phyloP scores from a whole-genome alignment of 2,888 invertebrate genomes.

The Chydorus sphaericus region DNA sequence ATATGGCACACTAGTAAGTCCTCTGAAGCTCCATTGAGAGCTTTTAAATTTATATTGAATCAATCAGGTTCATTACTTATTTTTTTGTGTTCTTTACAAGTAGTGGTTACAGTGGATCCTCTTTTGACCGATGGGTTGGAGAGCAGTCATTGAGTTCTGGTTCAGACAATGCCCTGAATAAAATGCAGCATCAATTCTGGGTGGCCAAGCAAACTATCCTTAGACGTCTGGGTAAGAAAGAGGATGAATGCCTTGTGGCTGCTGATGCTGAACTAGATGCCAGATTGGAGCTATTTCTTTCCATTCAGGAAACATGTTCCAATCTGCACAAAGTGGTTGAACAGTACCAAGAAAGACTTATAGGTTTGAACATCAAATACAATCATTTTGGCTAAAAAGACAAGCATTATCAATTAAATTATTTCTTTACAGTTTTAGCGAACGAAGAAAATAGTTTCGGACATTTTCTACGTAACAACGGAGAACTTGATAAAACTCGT shows the following conservation, averaged over 20 bases:
- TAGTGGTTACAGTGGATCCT: conserved; percentile 25
- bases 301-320: conserved; percentile 78
- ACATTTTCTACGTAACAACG: conserved; percentile 82
- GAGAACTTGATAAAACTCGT: conserved; percentile 68
- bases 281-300: conserved; percentile 82
- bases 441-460: conserved; percentile 93
- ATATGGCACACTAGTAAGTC: not conserved
- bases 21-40: not conserved
- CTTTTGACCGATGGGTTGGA: conserved; percentile 38
- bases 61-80: too few species aligned
- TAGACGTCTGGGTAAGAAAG: conserved; percentile 85
- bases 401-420: not conserved
- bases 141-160: conserved; percentile 29
- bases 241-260: conserved; percentile 90
- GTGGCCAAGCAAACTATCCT: conserved; percentile 91
- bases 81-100: too few species aligned
- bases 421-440: conserved; percentile 48
- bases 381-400: not conserved
- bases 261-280: conserved; percentile 94
- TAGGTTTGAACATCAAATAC: conserved; percentile 40
- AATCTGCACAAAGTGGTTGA: conserved; percentile 78
- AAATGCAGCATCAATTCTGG: conserved; percentile 94
- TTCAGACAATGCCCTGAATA: conserved; percentile 33
- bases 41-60: not conserved
- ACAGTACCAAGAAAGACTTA: conserved; percentile 82